Conservation (phyloP, 2,113 vertebrate genomes). For the Caloenas nicobarica region DNA sequence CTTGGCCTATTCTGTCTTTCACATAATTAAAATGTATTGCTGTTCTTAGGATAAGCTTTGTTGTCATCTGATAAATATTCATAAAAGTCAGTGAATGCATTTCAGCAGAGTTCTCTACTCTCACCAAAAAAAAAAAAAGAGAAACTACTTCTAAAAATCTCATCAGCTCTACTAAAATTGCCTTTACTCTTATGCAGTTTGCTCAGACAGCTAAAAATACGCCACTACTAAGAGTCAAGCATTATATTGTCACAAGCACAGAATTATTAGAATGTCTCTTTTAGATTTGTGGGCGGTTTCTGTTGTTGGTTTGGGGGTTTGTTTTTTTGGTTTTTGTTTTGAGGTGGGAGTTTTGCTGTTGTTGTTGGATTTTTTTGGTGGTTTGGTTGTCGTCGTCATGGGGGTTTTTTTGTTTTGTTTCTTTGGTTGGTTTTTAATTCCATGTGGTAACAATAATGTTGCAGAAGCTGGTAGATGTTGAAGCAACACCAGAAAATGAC, state of each 20-base stretch:
- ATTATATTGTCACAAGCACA: not conserved
- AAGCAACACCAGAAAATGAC: not conserved
- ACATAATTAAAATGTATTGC: not conserved
- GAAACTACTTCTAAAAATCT: not conserved
- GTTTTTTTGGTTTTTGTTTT: too few species aligned
- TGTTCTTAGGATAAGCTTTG: conserved; percentile 1
- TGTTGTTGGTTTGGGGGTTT: too few species aligned
- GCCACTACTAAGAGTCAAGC: not conserved
- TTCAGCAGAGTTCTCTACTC: not conserved
- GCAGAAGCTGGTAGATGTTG: not conserved
- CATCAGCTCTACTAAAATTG: not conserved
- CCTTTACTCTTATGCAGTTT: not conserved
- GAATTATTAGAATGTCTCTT: not conserved
- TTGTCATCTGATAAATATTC: conserved; percentile 15
- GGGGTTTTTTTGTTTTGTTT: too few species aligned
- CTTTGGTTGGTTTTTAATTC: not conserved
- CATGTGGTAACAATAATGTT: not conserved
- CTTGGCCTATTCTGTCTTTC: not conserved
- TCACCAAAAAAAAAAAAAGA: not conserved
- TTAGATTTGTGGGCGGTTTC: too few species aligned
- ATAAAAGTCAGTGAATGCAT: not conserved
- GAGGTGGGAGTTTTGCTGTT: too few species aligned
- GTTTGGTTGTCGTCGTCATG: too few species aligned
- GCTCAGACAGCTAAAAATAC: not conserved
- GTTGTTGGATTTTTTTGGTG: too few species aligned